Conservation (phyloP, 2,113 vertebrate genomes). For the Chloropsis hardwickii region DNA sequence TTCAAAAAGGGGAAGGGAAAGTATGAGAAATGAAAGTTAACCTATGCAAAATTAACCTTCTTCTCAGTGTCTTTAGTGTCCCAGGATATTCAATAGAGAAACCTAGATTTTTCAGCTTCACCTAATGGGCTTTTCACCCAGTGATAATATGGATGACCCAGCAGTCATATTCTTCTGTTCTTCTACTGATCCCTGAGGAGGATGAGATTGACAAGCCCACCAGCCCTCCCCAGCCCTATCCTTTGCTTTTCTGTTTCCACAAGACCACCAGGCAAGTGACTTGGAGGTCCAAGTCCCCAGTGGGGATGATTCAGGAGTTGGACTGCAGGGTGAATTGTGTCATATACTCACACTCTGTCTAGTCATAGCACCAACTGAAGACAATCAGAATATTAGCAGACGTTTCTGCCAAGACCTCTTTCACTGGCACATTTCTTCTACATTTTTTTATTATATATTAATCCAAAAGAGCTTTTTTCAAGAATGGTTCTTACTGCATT, state of each 20-base stretch:
- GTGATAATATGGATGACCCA: background rate
- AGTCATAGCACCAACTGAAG: background rate
- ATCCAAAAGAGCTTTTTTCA: background rate
- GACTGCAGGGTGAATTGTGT: accelerated
- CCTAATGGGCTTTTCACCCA: background rate
- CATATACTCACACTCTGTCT: background rate
- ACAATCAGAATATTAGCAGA: background rate
- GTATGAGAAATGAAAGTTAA: background rate
- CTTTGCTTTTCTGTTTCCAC: background rate
- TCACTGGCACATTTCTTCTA: background rate
- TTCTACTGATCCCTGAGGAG: background rate
- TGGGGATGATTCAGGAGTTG: too few relatives aligned
- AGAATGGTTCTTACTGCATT: background rate
- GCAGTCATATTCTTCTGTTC: background rate
- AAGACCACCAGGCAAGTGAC: background rate
- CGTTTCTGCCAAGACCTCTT: background rate
- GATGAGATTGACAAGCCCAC: background rate
- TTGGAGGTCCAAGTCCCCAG: background rate
- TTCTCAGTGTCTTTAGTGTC: background rate
- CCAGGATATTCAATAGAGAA: background rate
- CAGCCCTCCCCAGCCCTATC: background rate
- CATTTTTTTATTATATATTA: background rate
- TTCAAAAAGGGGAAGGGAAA: background rate
- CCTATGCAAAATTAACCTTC: background rate
- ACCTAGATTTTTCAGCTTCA: background rate